Conservation (phyloP, 2,797 vertebrate genomes). For the Epinephelus awoara region DNA sequence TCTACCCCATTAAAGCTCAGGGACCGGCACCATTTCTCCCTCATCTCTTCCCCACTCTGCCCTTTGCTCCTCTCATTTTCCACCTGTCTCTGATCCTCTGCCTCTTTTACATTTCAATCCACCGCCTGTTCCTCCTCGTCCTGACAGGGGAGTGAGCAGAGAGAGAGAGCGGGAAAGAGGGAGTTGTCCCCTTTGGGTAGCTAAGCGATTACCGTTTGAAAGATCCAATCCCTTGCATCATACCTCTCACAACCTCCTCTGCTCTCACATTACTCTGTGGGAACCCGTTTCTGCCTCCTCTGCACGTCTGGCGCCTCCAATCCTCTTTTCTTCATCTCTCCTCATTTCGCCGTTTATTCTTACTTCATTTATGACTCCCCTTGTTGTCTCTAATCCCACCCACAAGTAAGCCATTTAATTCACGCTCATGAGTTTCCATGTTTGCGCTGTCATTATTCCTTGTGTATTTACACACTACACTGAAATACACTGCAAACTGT, state of each 20-base stretch:
- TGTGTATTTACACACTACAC: slow-evolving; percentile 10
- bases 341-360: slow-evolving; percentile 53
- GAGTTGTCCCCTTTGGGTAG: slow-evolving; percentile 80
- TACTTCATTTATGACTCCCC: slow-evolving; percentile 58
- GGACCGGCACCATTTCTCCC: slow-evolving; percentile 55
- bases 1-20: slow-evolving; percentile 4
- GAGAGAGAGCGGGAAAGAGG: slow-evolving; percentile 53
- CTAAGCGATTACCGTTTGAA: slow-evolving; percentile 82
- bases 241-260: slow-evolving; percentile 71
- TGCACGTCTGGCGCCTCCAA: slow-evolving; percentile 56
- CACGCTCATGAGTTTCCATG: slow-evolving; percentile 54
- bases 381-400: slow-evolving; percentile 69
- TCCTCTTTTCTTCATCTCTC: slow-evolving; percentile 54
- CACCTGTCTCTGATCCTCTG: slow-evolving; percentile 80
- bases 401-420: slow-evolving; percentile 70
- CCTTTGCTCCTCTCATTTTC: slow-evolving; percentile 81
- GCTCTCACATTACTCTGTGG: slow-evolving; percentile 72
- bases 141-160: slow-evolving; percentile 59
- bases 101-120: slow-evolving; percentile 83
- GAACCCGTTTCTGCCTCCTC: slow-evolving; percentile 69
- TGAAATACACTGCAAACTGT: slow-evolving; percentile 17
- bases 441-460: slow-evolving; percentile 61
- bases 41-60: slow-evolving; percentile 66
- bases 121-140: slow-evolving; percentile 64
- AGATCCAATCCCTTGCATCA: slow-evolving; percentile 82